These are phyloP conservation scores for Darevskia mixta DNA, from an alignment of 2,797 vertebrate species.

Conservation along the genomic window DNA sequence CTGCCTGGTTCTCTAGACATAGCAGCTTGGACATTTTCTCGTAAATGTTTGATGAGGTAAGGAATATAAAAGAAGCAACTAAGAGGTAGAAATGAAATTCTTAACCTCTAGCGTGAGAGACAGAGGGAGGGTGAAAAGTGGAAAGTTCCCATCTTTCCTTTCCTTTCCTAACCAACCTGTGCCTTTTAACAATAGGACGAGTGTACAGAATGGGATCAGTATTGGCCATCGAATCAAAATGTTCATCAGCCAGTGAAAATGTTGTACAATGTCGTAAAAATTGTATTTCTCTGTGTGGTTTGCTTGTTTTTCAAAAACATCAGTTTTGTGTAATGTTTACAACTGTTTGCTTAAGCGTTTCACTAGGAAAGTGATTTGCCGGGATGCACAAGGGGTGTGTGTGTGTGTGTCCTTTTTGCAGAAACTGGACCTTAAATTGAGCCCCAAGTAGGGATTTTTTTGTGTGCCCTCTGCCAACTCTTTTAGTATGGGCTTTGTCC, in stretches of 20 bases:
- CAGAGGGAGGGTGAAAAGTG: conserved; percentile 42
- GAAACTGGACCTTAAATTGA: conserved; percentile 16
- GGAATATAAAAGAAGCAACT: conserved; percentile 51
- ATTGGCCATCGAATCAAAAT: conserved; percentile 74
- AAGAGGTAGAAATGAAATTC: conserved; percentile 41
- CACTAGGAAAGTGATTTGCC: conserved; percentile 75
- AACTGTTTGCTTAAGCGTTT: conserved; percentile 76
- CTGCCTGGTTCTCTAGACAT: conserved; percentile 29
- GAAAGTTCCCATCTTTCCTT: conserved; percentile 71
- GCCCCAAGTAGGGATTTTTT: background rate
- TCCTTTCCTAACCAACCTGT: conserved; percentile 90
- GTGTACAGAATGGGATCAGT: conserved; percentile 81
- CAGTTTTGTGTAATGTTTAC: conserved; percentile 74
- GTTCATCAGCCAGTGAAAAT: conserved; percentile 82
- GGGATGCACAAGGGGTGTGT: conserved; percentile 63
- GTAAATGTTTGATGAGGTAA: conserved; percentile 54
- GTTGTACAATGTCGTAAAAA: conserved; percentile 83
- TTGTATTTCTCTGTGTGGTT: conserved; percentile 55
- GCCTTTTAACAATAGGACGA: conserved; percentile 89
- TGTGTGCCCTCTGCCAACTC: no score
- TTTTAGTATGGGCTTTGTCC: background rate
- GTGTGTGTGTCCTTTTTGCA: conserved; percentile 50
- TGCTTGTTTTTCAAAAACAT: conserved; percentile 47
- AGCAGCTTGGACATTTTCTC: conserved; percentile 26
- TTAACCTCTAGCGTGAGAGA: conserved; percentile 10